These are phyloP conservation scores for Garra rufa DNA, from an alignment of 2,113 vertebrate genomes.

Conservation along the genomic window DNA sequence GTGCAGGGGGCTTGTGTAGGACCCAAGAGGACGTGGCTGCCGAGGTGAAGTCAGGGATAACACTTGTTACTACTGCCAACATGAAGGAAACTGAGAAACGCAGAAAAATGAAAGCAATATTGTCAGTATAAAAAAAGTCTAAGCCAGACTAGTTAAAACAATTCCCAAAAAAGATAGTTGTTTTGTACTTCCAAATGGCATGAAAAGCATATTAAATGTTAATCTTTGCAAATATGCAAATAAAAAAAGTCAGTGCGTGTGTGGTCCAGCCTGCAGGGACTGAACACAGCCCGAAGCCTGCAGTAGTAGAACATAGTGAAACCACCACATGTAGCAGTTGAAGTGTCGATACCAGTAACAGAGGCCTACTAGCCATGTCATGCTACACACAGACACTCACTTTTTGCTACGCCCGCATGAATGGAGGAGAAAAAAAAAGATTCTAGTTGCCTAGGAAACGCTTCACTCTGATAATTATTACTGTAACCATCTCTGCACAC, in stretches of 20 bases:
- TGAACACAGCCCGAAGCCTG: slow-evolving; percentile 20
- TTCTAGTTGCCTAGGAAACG: slow-evolving; percentile 95
- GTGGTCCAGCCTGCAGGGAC: slow-evolving; percentile 22
- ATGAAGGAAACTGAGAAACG: slow-evolving; percentile 57
- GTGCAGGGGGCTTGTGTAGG: slow-evolving; percentile 53
- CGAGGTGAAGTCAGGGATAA: slow-evolving; percentile 45
- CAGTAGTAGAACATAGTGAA: slow-evolving; percentile 35
- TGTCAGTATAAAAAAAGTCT: slow-evolving; percentile 54
- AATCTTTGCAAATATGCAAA: slow-evolving; percentile 23
- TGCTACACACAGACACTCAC: slow-evolving; percentile 81
- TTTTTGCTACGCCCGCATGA: slow-evolving; percentile 77
- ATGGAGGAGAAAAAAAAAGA: slow-evolving; percentile 71
- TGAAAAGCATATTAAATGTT: slow-evolving; percentile 19
- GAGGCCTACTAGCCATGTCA: slow-evolving; percentile 83
- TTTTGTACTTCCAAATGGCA: not conserved
- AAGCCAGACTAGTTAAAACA: not conserved
- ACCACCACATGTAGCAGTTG: slow-evolving; percentile 53
- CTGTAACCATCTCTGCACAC: slow-evolving; percentile 96
- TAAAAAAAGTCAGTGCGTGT: not conserved
- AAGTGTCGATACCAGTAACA: slow-evolving; percentile 62
- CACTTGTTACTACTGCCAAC: slow-evolving; percentile 40
- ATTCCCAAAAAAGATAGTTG: not conserved
- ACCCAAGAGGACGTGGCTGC: slow-evolving; percentile 43
- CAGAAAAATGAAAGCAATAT: slow-evolving; percentile 45
- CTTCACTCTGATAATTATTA: slow-evolving; percentile 97